phyloP scores from a whole-genome alignment of 2,888 invertebrate genomes.

The Hypercompe scribonia region DNA sequence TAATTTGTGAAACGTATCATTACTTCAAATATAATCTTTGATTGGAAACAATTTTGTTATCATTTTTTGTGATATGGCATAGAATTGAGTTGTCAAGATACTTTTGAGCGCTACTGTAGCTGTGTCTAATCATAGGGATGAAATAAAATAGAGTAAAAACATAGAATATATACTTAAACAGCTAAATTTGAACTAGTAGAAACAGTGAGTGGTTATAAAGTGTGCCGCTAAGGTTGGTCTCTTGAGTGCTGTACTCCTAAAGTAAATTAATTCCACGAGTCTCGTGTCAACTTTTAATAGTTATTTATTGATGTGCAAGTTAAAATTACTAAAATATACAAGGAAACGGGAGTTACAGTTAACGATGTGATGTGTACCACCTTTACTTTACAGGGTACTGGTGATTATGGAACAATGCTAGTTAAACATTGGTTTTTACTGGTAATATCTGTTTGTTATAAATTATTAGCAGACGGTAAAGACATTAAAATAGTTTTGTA shows the following conservation, averaged over 20 bases:
- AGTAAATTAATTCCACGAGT: conserved; percentile 20
- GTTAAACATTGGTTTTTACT: not conserved
- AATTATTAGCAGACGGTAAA: not conserved
- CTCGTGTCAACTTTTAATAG: conserved; percentile 19
- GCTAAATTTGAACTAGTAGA: not conserved
- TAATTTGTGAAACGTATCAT: too few species aligned
- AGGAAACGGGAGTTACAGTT: not conserved
- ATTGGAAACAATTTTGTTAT: too few species aligned
- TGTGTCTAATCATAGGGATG: too few species aligned
- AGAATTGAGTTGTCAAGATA: too few species aligned
- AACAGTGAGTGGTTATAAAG: not conserved
- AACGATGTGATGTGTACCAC: not conserved
- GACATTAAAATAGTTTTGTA: not conserved
- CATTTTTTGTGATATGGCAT: too few species aligned
- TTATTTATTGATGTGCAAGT: conserved; percentile 14
- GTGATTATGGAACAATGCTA: not conserved
- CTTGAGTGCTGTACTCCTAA: not conserved
- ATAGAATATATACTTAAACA: not conserved
- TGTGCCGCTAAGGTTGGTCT: conserved; percentile 1
- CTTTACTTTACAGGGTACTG: not conserved
- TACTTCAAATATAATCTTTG: too few species aligned
- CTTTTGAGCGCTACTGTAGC: too few species aligned
- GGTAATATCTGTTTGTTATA: not conserved
- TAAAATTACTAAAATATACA: conserved; percentile 9
- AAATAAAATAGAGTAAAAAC: not conserved